A percentile compares a stretch with the other conserved stretches of the same genome.
phyloP scores from a whole-genome alignment of 2,888 invertebrate genomes.

The Smittia sp. region DNA sequence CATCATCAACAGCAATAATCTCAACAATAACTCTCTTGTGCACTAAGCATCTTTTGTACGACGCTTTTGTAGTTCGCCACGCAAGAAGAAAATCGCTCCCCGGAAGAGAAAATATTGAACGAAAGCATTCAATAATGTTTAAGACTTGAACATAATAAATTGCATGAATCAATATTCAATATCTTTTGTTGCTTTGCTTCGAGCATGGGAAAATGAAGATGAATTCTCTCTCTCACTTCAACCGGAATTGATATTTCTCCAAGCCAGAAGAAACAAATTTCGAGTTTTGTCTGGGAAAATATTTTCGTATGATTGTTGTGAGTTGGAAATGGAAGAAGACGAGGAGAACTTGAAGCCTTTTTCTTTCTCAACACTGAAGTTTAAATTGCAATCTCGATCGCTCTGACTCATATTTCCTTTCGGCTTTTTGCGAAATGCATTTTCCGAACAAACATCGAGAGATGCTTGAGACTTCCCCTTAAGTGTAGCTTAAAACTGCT shows the following conservation, averaged over 20 bases:
- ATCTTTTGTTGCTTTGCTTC: neutral
- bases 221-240: neutral
- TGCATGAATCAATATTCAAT: constrained; percentile 30
- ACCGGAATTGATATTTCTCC: no score
- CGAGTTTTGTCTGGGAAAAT: constrained; percentile 24
- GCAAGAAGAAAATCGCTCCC: neutral
- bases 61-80: neutral
- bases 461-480: neutral
- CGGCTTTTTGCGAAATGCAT: neutral
- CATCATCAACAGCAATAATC: constrained; percentile 17
- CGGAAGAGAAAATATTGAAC: neutral
- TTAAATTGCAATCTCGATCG: neutral
- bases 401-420: neutral
- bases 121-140: constrained; percentile 35
- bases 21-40: neutral
- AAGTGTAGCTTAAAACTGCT: neutral
- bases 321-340: neutral
- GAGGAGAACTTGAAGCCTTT: neutral
- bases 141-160: constrained; percentile 35
- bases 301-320: constrained; percentile 16
- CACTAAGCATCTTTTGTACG: neutral
- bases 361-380: neutral
- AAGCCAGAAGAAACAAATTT: neutral
- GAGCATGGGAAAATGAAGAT: neutral
- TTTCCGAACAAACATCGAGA: neutral